Evolutionary conservation across 2,113 vertebrate genomes (phyloP).

Genomic region (Variabilichromis moorii): DNA sequence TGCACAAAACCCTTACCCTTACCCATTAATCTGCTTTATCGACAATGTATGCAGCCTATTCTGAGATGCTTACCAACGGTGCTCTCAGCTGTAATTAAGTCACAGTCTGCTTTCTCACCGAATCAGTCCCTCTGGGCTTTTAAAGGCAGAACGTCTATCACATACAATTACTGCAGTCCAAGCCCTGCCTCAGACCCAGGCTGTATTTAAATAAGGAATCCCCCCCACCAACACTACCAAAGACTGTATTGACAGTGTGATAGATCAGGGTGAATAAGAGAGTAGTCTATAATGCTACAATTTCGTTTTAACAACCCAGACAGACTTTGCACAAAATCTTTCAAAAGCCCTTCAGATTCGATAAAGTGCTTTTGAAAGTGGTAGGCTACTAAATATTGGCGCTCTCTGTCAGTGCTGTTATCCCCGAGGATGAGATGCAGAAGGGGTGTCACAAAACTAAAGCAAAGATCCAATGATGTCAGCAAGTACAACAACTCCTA

Average conservation of each 20-base stretch:
- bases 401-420: background rate
- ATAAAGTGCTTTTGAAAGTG: background rate
- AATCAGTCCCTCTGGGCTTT: constrained; percentile 35
- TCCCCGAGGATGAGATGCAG: background rate
- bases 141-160: constrained; percentile 7
- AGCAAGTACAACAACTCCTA: background rate
- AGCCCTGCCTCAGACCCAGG: background rate
- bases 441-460: background rate
- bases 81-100: constrained; percentile 28
- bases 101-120: background rate
- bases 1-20: background rate
- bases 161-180: background rate
- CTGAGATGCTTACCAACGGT: background rate
- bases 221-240: background rate
- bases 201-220: background rate
- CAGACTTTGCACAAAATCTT: background rate
- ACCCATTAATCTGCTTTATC: background rate
- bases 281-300: background rate
- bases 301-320: background rate
- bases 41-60: background rate
- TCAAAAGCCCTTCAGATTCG: background rate
- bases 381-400: background rate
- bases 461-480: background rate
- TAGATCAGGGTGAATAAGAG: background rate
- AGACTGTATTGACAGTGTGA: background rate